A percentile compares a stretch with the other conserved stretches of the same genome.
phyloP scores from a whole-genome alignment of 2,888 invertebrate genomes.

The Netelia inedita region DNA sequence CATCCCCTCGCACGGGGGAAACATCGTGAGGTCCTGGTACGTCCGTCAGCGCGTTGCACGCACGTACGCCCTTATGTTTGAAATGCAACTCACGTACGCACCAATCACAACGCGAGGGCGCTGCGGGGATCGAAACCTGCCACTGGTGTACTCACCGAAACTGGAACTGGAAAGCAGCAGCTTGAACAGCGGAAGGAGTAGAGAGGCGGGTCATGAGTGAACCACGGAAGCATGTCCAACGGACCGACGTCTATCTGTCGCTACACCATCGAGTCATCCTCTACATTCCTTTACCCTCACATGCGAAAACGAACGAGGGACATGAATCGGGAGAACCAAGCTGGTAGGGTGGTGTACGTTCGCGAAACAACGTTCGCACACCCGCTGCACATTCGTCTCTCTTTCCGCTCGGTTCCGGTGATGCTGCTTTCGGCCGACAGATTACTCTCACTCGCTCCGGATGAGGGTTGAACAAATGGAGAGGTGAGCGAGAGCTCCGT shows the following conservation, averaged over 20 bases:
- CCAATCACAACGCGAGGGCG: slow-evolving; percentile 75
- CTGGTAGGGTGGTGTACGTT: slow-evolving; percentile 57
- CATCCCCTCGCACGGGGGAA: slow-evolving; percentile 45
- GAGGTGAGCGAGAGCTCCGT: slow-evolving; percentile 7
- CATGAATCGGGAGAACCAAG: slow-evolving; percentile 31
- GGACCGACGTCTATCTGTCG: slow-evolving; percentile 67
- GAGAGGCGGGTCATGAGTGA: slow-evolving; percentile 39
- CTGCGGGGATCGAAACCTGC: slow-evolving; percentile 72
- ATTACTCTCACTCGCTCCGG: slow-evolving; percentile 64
- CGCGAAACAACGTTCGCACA: slow-evolving; percentile 62
- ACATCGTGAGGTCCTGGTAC: slow-evolving; percentile 53
- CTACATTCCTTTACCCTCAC: slow-evolving; percentile 52
- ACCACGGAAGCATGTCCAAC: slow-evolving; percentile 71
- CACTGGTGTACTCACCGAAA: slow-evolving; percentile 31
- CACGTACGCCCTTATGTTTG: slow-evolving; percentile 72
- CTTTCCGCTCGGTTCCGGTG: slow-evolving; percentile 13
- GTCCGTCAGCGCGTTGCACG: slow-evolving; percentile 70
- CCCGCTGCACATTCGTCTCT: slow-evolving; percentile 67
- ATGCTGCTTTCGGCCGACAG: slow-evolving; percentile 64
- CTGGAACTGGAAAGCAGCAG: slow-evolving; percentile 52
- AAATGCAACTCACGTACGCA: slow-evolving; percentile 75
- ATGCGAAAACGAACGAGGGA: slow-evolving; percentile 25
- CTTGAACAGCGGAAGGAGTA: slow-evolving; percentile 44
- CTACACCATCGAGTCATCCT: slow-evolving; percentile 49
- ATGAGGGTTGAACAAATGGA: slow-evolving; percentile 43